phyloP scores from a whole-genome alignment of 1,140 invertebrate species.

The Drosophila nannoptera region DNA sequence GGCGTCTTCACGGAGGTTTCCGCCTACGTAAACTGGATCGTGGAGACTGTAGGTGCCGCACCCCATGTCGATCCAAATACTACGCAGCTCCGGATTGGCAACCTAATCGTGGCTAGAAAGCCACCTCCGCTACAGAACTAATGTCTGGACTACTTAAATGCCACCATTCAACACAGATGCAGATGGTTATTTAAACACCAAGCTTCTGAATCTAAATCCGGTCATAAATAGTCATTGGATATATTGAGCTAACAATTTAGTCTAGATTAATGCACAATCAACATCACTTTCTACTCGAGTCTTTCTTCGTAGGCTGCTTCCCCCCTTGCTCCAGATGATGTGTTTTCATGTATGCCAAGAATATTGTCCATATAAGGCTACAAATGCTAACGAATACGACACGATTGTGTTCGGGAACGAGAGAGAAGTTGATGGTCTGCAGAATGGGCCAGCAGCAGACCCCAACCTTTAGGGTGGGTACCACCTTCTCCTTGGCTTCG shows the following conservation, averaged over 20 bases:
- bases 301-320: neutral
- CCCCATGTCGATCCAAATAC: neutral
- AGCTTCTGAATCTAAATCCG: too few species aligned
- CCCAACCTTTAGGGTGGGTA: slow-evolving; percentile 90
- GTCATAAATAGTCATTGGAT: slow-evolving; percentile 58
- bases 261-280: slow-evolving; percentile 6
- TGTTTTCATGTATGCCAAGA: slow-evolving; percentile 91
- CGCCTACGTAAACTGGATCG: slow-evolving; percentile 80
- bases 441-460: slow-evolving; percentile 89
- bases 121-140: slow-evolving; percentile 24
- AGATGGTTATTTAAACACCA: too few species aligned
- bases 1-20: slow-evolving; percentile 80
- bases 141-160: slow-evolving; percentile 52
- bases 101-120: slow-evolving; percentile 51
- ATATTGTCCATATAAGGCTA: slow-evolving; percentile 91
- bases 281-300: too few species aligned
- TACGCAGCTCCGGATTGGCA: slow-evolving; percentile 45
- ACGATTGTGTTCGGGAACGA: slow-evolving; percentile 88
- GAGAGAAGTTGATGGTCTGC: slow-evolving; percentile 89
- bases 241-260: slow-evolving; percentile 22
- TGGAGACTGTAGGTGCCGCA: slow-evolving; percentile 36
- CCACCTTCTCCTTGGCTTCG: slow-evolving; percentile 88
- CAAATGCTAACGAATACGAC: slow-evolving; percentile 91
- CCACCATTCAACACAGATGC: too few species aligned
- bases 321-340: slow-evolving; percentile 15